These are phyloP conservation scores for Zaprionus ornatus DNA, from an alignment of 1,140 invertebrate species.

Conservation along the genomic window DNA sequence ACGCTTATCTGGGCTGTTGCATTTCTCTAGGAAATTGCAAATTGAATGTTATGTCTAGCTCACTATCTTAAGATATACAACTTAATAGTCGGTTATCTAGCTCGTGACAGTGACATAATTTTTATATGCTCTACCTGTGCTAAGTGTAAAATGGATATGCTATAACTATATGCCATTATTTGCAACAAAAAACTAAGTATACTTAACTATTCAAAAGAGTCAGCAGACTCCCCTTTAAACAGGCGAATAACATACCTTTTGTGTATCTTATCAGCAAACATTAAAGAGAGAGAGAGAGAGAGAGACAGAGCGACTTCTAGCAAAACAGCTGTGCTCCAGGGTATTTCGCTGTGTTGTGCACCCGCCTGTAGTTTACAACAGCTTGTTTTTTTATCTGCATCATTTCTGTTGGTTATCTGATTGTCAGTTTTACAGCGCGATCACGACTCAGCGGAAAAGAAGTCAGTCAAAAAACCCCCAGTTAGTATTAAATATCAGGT, in stretches of 20 bases:
- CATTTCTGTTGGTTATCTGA: conserved; percentile 37
- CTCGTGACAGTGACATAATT: conserved; percentile 57
- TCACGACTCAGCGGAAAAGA: conserved; percentile 28
- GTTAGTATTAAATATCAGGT: conserved; percentile 34
- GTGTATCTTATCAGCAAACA: not conserved
- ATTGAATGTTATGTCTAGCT: not conserved
- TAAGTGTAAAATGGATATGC: not conserved
- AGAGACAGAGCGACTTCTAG: not conserved
- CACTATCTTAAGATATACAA: not conserved
- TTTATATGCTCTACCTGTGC: conserved; percentile 4
- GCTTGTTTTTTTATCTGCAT: conserved; percentile 20
- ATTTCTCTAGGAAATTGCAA: conserved; percentile 8
- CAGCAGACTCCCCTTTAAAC: not conserved
- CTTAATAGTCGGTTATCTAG: conserved; percentile 18
- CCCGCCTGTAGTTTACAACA: not conserved
- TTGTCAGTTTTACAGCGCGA: conserved; percentile 70
- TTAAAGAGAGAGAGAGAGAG: not conserved
- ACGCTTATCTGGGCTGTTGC: not conserved
- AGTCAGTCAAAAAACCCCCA: conserved; percentile 1
- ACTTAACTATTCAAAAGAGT: not conserved
- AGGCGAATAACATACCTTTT: no score
- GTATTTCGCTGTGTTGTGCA: not conserved
- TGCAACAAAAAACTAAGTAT: not conserved
- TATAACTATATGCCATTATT: not conserved
- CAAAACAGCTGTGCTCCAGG: not conserved